Base-by-base conservation (phyloP, 2,113 vertebrate species). In the Oriolus oriolus region DNA sequence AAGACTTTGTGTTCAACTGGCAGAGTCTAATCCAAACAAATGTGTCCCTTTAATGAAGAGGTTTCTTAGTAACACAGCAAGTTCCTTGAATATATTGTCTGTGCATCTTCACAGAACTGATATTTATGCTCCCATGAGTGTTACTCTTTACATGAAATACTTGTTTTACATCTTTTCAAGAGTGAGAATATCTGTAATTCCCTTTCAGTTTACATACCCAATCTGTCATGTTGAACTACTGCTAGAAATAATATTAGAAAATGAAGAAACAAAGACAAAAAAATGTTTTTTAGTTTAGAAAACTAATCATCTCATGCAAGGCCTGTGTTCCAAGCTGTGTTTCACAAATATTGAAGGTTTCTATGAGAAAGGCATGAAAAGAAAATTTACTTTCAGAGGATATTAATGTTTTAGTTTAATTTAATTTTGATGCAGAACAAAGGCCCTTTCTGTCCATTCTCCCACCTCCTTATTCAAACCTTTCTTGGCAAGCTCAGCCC, bases 21-120 rank as follows among this genome's bases (percentile, higher is more conserved):
- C 71, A 60, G 59, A 74, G 45, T 68, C 64, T 89, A 84, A 96
- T 93, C 68, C 88, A 94, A 97, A 90, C 79, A 96, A 96, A 71
- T 44, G 52, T 91, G 78, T 90, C 44, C 73, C 49, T 84, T 84
- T 94, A 91, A 94, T 81, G 79, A 93, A 86, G 92, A 93, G 79
- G 41, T 91, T 92, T 93, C 85, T 77, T 56, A 75, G 76, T 70
- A 81, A 64, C 64, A 56, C 42, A 81, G 35, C 22, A 64, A 94
- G 49, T 91, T 73, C 54, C 81, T 63, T 70, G 88, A 86, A 47
- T 84, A 86, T 54, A 70, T 56, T 86, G 52, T 30, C 64, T 81
- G 24, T 60, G 52, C 23, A 35, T 77, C 73, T 89, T 91, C 90
- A 81, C 47, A 90, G 71, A 92, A 47, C 52, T 75, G 64, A 20